phyloP scores from a whole-genome alignment of 2,113 vertebrate species.

The Etheostoma cragini region DNA sequence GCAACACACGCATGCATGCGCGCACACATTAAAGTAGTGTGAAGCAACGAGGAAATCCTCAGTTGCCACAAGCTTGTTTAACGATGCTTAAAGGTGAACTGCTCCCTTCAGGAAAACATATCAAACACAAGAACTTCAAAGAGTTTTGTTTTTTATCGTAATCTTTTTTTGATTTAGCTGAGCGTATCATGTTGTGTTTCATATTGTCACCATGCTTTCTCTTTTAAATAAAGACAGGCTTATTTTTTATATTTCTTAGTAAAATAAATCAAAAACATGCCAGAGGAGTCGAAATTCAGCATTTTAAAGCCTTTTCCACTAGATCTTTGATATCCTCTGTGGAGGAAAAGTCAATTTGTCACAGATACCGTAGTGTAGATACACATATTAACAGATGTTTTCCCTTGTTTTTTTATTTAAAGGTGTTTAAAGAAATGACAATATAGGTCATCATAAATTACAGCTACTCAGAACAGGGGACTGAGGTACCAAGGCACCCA shows the following conservation, averaged over 20 bases:
- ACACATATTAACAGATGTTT: not conserved
- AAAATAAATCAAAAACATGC: slow-evolving; percentile 26
- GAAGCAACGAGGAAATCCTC: slow-evolving; percentile 43
- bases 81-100: slow-evolving; percentile 57
- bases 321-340: slow-evolving; percentile 12
- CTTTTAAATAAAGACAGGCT: slow-evolving; percentile 36
- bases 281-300: slow-evolving; percentile 3
- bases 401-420: too few relatives aligned
- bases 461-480: not conserved
- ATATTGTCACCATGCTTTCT: slow-evolving; percentile 32
- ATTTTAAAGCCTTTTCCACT: slow-evolving; percentile 20
- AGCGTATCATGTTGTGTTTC: slow-evolving; percentile 50
- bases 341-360: not conserved
- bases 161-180: slow-evolving; percentile 57
- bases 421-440: not conserved
- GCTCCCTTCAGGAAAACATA: slow-evolving; percentile 61
- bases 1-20: not conserved
- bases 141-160: slow-evolving; percentile 34
- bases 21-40: not conserved
- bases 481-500: not conserved
- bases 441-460: not conserved
- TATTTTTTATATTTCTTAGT: slow-evolving; percentile 25
- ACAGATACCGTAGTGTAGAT: not conserved
- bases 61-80: slow-evolving; percentile 46
- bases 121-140: slow-evolving; percentile 60